Evolutionary conservation across 2,888 invertebrate species (phyloP).

Genomic region (Tetrapedia diversipes): DNA sequence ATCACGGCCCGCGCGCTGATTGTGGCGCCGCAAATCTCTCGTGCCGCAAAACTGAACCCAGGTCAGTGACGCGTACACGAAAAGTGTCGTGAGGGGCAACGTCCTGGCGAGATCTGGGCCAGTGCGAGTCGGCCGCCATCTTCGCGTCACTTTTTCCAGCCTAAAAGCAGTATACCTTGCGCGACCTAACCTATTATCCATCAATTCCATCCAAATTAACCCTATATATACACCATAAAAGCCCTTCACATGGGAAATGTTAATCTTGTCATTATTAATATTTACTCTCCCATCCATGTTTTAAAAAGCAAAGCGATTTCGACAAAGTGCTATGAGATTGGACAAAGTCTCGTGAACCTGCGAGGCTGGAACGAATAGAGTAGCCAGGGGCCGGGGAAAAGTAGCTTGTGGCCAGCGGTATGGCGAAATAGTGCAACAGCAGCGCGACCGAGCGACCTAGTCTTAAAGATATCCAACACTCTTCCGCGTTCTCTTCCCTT

Average conservation of each 20-base stretch:
- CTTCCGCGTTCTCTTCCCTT: conserved; percentile 82
- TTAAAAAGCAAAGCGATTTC: neutral
- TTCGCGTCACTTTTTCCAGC: conserved; percentile 12
- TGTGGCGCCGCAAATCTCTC: conserved; percentile 50
- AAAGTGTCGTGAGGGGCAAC: conserved; percentile 52
- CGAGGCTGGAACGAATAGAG: conserved; percentile 14
- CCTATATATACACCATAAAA: no score
- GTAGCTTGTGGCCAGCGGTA: conserved; percentile 60
- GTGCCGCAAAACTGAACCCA: conserved; percentile 54
- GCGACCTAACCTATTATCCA: neutral
- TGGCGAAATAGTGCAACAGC: conserved; percentile 80
- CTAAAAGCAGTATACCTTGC: conserved; percentile 1
- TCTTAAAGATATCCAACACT: conserved; percentile 80
- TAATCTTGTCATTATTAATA: no score
- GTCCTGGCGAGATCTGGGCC: conserved; percentile 45
- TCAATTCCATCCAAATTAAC: neutral
- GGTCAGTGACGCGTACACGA: conserved; percentile 63
- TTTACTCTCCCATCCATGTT: no score
- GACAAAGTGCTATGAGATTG: neutral
- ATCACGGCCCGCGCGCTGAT: conserved; percentile 43
- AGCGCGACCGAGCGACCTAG: conserved; percentile 82
- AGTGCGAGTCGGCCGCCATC: conserved; percentile 20
- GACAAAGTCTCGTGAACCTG: neutral
- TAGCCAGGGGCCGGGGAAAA: conserved; percentile 40
- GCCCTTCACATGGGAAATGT: no score